Base-by-base conservation (phyloP, 2,113 vertebrate species). In the Notiomystis cincta region DNA sequence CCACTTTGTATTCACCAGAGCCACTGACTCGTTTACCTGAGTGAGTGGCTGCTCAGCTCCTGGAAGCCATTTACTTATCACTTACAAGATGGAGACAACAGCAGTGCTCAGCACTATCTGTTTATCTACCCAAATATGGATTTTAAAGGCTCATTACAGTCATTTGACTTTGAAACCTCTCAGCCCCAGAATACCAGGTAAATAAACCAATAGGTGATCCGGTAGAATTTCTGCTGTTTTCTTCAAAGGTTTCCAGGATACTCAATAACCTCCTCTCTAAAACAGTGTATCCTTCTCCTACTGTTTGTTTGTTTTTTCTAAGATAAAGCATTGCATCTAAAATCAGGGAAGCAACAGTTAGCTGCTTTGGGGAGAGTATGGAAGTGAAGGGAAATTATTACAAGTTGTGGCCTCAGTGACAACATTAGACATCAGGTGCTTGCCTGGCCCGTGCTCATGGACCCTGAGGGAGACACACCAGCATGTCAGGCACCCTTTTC, bases 361-460 rank as follows among this genome's bases (percentile, higher is more conserved):
- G 16, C 27, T 69, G 18, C 13, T 85, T 45, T 69, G 42, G 45
- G 57, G 27, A 69, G 23, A 72, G 15, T 69, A 20, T 15, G 15
- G 45, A 87, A 89, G 15, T 8, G 22, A 54, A 57, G 33, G 14
- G 11, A 76, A 80, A 72, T 1, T 0, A 37, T 82, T 44, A 47
- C 13, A 71, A 75, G 48, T 30, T 2, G 1, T 56, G 31, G 82
- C 45, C 70, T 66, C 28, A 14, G 65, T 47, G 42, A 35, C 19
- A 62, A 25, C 0, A 0, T 16, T 25, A 73, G 56, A 47, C 1
- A 0, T 45, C 31, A 67, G 44, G 40, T 6, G 0, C 15, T 79
- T 60, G 18, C 53, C 37, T 67, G 47, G 35, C 25, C 14, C 69
- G 13, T 0, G 1, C 9, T 76, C 28, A 6, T 14, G 60, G 54